Evolutionary conservation across 1,140 invertebrate species (phyloP).

Genomic region (Drosophila simulans): DNA sequence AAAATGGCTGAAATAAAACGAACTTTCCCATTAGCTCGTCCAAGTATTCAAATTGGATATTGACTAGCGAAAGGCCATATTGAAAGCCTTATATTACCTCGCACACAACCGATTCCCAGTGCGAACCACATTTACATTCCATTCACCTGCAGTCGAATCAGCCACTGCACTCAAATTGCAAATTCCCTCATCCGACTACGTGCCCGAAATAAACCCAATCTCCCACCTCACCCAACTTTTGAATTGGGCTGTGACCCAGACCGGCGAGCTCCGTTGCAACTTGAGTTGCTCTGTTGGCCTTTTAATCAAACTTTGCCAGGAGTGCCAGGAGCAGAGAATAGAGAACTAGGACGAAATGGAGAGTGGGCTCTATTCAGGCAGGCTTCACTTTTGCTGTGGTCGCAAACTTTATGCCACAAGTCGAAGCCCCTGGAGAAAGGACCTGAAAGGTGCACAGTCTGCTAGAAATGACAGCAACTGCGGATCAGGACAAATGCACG

Average conservation of each 20-base stretch:
- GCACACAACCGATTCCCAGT: not conserved
- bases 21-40: not conserved
- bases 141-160: constrained; percentile 28
- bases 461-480: constrained; percentile 39
- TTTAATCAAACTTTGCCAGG: constrained; percentile 58
- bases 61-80: constrained; percentile 1
- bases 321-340: not conserved
- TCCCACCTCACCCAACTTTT: constrained; percentile 7
- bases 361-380: not conserved
- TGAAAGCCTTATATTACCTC: not conserved
- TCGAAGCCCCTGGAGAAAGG: constrained; percentile 23
- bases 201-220: constrained; percentile 42
- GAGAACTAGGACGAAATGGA: not conserved
- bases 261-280: constrained; percentile 17
- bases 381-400: constrained; percentile 28
- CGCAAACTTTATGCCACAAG: constrained; percentile 31
- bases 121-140: constrained; percentile 16
- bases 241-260: not conserved
- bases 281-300: constrained; percentile 25
- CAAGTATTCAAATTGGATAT: constrained; percentile 1
- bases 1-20: not conserved
- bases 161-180: constrained; percentile 18
- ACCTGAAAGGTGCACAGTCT: constrained; percentile 20
- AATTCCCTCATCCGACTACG: constrained; percentile 25
- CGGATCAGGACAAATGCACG: not conserved